Base-by-base conservation (phyloP, 1,140 invertebrate genomes). In the Hylaeus anthracinus region DNA sequence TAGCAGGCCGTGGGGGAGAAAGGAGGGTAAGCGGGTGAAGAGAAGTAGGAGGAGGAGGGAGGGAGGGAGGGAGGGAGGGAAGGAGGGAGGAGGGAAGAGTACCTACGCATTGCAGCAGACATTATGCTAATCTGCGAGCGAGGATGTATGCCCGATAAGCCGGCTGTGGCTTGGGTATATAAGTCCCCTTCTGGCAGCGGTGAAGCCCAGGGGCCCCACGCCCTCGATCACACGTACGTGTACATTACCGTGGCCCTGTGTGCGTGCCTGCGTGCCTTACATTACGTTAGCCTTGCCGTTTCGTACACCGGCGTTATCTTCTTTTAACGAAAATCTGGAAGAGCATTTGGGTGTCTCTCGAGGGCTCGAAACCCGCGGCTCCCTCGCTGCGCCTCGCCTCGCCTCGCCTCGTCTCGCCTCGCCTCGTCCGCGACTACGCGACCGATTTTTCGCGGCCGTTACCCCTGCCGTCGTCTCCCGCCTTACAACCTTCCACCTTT, bases 71-170 rank as follows among this genome's bases (percentile, higher is more conserved):
- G 26, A 26, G 26, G 26, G 26, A 26, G 67, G 51, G 65, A 51
- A 74, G 41, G 60, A 10, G 63, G 26, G 45, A 53, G 56, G 14
- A 72, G 69, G 72, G 72, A 75, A 80, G 85, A 88, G 90, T 92
- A 91, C 89, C 90, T 91, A 92, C 90, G 90, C 92, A 92, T 90
- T 87, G 88, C 91, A 88, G 90, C 92, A 92, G 91, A 92, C 92
- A 93, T 93, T 93, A 93, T 93, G 92, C 92, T 93, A 93, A 93
- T 93, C 91, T 92, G 87, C 88, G 87, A 90, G 91, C 88, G 90
- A 91, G 92, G 92, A 93, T 93, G 92, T 92, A 93, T 91, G 88
- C 86, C 92, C 91, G 91, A 93, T 93, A 93, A 93, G 92, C 89
- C 89, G 89, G 77, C 84, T 79, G 81, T 80, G 83, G 51, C 87